phyloP scores from a whole-genome alignment of 2,113 vertebrate genomes.

The Scortum barcoo region DNA sequence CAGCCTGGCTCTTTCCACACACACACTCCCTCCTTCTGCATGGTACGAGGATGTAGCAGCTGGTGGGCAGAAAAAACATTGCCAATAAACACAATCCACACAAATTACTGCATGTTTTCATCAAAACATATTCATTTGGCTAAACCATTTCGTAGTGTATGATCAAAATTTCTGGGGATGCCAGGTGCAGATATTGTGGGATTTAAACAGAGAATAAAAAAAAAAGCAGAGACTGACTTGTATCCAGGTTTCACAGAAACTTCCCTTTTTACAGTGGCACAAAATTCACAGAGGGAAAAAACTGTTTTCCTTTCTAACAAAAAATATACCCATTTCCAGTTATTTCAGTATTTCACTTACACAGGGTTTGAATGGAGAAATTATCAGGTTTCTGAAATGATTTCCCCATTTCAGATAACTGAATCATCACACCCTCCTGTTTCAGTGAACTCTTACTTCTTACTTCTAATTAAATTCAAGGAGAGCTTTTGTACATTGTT shows the following conservation, averaged over 20 bases:
- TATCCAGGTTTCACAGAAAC: not conserved
- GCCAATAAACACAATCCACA: not conserved
- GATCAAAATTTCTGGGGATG: not conserved
- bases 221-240: not conserved
- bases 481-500: slow-evolving; percentile 8
- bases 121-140: not conserved
- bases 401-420: slow-evolving; percentile 1
- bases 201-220: not conserved
- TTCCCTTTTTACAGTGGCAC: not conserved
- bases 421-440: not conserved
- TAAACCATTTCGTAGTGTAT: not conserved
- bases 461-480: not conserved
- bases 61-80: not conserved
- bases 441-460: not conserved
- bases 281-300: not conserved
- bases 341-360: not conserved
- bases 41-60: not conserved
- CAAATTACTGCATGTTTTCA: too few relatives aligned
- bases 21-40: too few relatives aligned
- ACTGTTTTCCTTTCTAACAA: not conserved
- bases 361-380: not conserved
- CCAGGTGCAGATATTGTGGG: not conserved
- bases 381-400: not conserved
- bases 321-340: not conserved
- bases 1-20: not conserved